Evolutionary conservation across 2,888 invertebrate genomes (phyloP).

Genomic region (Tryphoninae sp.): DNA sequence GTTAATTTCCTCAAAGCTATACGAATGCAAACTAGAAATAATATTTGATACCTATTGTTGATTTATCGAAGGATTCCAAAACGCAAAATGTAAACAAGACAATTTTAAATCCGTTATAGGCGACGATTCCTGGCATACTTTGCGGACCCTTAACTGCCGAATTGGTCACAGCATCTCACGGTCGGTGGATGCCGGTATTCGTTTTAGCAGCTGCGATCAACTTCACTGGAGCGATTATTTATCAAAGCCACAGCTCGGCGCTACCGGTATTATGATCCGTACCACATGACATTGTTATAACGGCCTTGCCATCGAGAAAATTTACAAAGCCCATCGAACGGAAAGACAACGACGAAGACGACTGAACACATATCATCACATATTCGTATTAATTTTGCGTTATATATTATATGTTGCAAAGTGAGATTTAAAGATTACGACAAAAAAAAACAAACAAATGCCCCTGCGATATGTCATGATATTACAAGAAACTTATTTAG

Average conservation of each 20-base stretch:
- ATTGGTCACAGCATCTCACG: slow-evolving; percentile 86
- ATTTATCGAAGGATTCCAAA: too few relatives aligned
- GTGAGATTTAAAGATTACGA: slow-evolving; percentile 33
- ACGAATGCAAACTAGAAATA: too few relatives aligned
- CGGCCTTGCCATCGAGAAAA: slow-evolving; percentile 28
- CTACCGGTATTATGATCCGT: slow-evolving; percentile 84
- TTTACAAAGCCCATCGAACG: background rate
- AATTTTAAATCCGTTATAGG: slow-evolving; percentile 79
- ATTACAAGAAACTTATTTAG: slow-evolving; percentile 42
- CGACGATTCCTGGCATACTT: slow-evolving; percentile 89
- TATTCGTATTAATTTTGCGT: slow-evolving; percentile 13
- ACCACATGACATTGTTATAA: slow-evolving; percentile 34
- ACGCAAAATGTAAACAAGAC: too few relatives aligned
- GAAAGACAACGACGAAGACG: slow-evolving; percentile 30
- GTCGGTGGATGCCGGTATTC: slow-evolving; percentile 89
- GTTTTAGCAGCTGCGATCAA: slow-evolving; percentile 88
- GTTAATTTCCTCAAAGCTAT: too few relatives aligned
- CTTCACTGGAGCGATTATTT: slow-evolving; percentile 88
- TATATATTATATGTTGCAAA: slow-evolving; percentile 9
- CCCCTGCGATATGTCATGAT: slow-evolving; percentile 19
- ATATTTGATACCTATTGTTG: too few relatives aligned
- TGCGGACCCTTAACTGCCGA: slow-evolving; percentile 90
- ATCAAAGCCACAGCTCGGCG: slow-evolving; percentile 88
- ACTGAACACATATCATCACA: slow-evolving; percentile 52
- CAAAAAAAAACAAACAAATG: slow-evolving; percentile 20